Conservation (phyloP, 1,140 invertebrate species). For the Hirudo medicinalis region DNA sequence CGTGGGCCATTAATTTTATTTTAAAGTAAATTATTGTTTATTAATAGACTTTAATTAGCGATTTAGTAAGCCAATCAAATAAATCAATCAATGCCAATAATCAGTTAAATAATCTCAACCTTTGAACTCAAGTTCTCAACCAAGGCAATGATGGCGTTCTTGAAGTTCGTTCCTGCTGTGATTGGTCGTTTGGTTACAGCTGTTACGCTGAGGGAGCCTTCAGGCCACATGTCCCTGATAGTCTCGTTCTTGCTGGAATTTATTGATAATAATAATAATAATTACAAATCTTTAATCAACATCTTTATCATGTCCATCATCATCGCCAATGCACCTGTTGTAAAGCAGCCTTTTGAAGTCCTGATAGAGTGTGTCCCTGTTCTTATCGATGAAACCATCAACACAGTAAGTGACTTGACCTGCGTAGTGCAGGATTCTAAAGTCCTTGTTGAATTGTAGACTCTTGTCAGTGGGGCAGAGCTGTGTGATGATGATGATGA, state of each 20-base stretch:
- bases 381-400: constrained; percentile 83
- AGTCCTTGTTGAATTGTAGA: constrained; percentile 54
- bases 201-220: constrained; percentile 75
- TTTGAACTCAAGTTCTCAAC: constrained; percentile 76
- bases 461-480: constrained; percentile 40
- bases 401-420: constrained; percentile 88
- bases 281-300: background rate
- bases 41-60: background rate
- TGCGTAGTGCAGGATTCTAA: constrained; percentile 72
- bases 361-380: constrained; percentile 85
- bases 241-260: constrained; percentile 49
- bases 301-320: background rate
- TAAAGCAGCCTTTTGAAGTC: constrained; percentile 84
- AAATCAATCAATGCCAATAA: too few species aligned
- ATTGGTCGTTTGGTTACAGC: constrained; percentile 79
- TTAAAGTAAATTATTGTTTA: too few species aligned
- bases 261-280: constrained; percentile 3
- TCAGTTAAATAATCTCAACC: constrained; percentile 27
- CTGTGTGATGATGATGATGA: constrained; percentile 25
- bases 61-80: background rate
- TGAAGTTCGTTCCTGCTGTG: constrained; percentile 83
- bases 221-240: constrained; percentile 80
- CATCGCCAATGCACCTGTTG: constrained; percentile 40
- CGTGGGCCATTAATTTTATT: too few species aligned
- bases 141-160: constrained; percentile 78